Base-by-base conservation (phyloP, 1,140 invertebrate species). In the Drosophila funebris region DNA sequence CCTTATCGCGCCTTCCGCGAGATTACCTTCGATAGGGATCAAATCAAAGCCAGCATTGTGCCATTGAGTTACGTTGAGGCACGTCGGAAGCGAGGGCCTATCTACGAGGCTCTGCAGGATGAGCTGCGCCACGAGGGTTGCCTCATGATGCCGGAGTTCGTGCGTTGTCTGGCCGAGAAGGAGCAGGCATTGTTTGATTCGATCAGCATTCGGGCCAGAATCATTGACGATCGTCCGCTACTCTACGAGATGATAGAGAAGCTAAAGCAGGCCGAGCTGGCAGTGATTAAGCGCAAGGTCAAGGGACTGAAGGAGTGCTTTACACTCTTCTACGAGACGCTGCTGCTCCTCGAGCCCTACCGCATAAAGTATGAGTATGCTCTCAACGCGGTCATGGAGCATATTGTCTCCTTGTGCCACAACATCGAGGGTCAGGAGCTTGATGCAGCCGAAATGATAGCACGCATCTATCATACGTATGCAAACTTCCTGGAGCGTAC, bases 391-490 rank as follows among this genome's bases (percentile, higher is more conserved):
- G 54, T 90, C 4, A 78, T 84, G 44, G 75, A 88, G 53, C 78
- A 81, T 20, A 61, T 90, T 6, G 76, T 88, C 8, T 79, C 71
- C 0, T 36, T 90, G 31, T 90, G 82, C 36, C 78, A 73, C 63
- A 66, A 67, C 5, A 67, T 90, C 6, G 62, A 64, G 9, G 73
- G 62, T 0, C 46, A 81, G 43, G 79, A 89, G n/a, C 44, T 58
- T 0, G 88, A 81, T 9, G 70, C 88, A 4, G 46, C 43, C 18
- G 88, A 90, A 31, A 78, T 71, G 48, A 78, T 90, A 4, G 67
- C 88, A 0, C 83, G 88, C 31, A 90, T 90, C 31, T 90, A 88
- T 50, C 75, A 81, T 18, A 57, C 44, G 1, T 90, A 76, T n/a
- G 83, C 76, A 20, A 5, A 48, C 3, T 78, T 75, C 20, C 62